Evolutionary conservation across 2,888 invertebrate genomes (phyloP), one percentile per base, ranked within the genome.

Genomic region (Drosophila neotestacea): DNA sequence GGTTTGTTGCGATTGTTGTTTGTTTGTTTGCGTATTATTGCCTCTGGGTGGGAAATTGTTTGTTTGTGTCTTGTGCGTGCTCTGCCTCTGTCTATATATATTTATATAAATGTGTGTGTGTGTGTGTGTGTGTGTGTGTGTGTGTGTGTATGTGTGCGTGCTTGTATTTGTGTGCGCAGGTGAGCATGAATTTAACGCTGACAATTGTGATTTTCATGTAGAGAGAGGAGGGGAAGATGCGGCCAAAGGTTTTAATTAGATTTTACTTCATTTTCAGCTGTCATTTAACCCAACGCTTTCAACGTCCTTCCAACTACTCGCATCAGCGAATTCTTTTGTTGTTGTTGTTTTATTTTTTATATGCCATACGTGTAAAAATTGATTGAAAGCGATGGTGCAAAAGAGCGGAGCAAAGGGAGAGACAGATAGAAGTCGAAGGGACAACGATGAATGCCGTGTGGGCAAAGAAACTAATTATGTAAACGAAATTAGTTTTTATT

Each of bases 151-250:
- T 65, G 66, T 54, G 55, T 60, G 51, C 22, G 61, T 68, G 54
- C 58, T 46, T 63, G 59, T 59, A 47, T 70, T 48, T 10, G 50
- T 55, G 46, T 58, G 76, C 44, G 46, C 70, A 69, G 77, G 72
- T 79, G 72, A 69, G 78, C 66, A 59, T 65, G 61, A 80, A 72
- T 73, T 81, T 76, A 72, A 66, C 68, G 81, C 88, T 79, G 85
- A 85, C 83, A 85, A 87, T 85, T 85, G 84, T 85, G 83, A 85
- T 85, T 87, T 87, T 69, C 62, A 51, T 63, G 42, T 66, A 52
- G 56, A 52, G 22, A 1, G n/a, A 6, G 27, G 16, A 7, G 9
- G 11, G 55, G 27, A 1, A 3, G 13, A 6, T 9, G 13, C 13
- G 44, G 56, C 62, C 63, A 72, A 69, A 48, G 72, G 65, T 74